A percentile compares a stretch with the other conserved stretches of the same genome.
Evolutionary conservation across 2,797 vertebrate species (phyloP).

Genomic region (Chaetodon trifasciatus): DNA sequence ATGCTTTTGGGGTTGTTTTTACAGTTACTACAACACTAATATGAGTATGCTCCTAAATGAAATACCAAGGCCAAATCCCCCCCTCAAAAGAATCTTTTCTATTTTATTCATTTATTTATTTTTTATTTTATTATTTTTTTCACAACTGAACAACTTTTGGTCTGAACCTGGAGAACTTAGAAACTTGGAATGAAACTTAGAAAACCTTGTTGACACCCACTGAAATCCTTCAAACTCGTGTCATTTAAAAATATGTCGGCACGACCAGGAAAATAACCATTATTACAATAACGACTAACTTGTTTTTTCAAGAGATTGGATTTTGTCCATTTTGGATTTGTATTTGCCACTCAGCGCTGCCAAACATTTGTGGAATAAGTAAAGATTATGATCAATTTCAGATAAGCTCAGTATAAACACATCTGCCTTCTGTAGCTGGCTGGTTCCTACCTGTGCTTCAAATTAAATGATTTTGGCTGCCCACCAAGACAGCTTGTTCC

Average conservation of each 20-base stretch:
- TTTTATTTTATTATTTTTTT: too few species aligned
- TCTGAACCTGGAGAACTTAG: neutral
- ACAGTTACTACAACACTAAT: neutral
- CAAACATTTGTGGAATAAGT: conserved; percentile 41
- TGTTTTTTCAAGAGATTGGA: conserved; percentile 12
- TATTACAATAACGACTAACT: neutral
- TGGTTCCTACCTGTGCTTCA: conserved; percentile 39
- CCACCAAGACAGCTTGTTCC: conserved; percentile 49
- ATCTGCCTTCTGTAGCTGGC: conserved; percentile 13
- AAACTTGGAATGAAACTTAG: too few species aligned
- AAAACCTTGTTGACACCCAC: neutral
- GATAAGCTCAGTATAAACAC: conserved; percentile 35
- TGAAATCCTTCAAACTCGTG: neutral
- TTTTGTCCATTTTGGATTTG: conserved; percentile 19
- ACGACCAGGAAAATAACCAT: neutral
- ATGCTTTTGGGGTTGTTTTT: neutral
- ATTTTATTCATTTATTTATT: neutral
- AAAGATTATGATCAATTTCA: conserved; percentile 41
- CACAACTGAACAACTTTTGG: neutral
- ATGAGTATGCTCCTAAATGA: neutral
- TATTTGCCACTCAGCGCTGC: neutral
- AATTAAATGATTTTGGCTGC: conserved; percentile 51
- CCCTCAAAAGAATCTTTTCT: neutral
- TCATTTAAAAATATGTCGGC: neutral
- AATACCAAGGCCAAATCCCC: neutral